Conservation (phyloP, 2,797 vertebrate genomes). For the Serranus cabrilla region DNA sequence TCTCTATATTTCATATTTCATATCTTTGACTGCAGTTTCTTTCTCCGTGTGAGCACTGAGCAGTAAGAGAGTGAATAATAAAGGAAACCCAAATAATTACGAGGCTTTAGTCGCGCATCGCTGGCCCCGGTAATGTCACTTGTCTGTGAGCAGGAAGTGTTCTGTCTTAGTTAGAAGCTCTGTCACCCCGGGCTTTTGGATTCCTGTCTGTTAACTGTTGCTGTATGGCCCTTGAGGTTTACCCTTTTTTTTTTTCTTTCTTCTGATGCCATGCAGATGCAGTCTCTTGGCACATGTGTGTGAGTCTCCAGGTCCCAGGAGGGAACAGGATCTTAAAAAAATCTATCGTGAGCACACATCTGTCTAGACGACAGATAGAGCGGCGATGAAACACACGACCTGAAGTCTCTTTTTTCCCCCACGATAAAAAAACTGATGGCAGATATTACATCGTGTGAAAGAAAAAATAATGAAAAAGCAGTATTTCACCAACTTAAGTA, state of each 20-base stretch:
- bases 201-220: constrained; percentile 59
- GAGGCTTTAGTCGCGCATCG: constrained; percentile 73
- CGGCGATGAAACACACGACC: constrained; percentile 12
- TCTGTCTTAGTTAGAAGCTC: constrained; percentile 79
- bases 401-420: constrained; percentile 24
- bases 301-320: constrained; percentile 13
- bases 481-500: constrained; percentile 36
- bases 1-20: constrained; percentile 74
- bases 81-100: constrained; percentile 81
- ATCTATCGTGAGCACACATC: constrained; percentile 20
- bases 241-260: not conserved
- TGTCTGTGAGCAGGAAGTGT: constrained; percentile 68
- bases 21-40: constrained; percentile 68
- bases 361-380: constrained; percentile 7
- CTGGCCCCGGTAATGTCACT: constrained; percentile 74
- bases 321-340: constrained; percentile 29
- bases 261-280: constrained; percentile 21
- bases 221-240: constrained; percentile 38
- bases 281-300: constrained; percentile 14
- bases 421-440: constrained; percentile 15
- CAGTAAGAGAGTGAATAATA: constrained; percentile 72
- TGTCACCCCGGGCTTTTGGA: constrained; percentile 55
- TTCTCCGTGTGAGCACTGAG: constrained; percentile 66
- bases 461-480: constrained; percentile 46
- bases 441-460: constrained; percentile 40